Evolutionary conservation across 2,797 vertebrate species (phyloP), one percentile per base, ranked within the genome.

Genomic region (Scyliorhinus canicula): DNA sequence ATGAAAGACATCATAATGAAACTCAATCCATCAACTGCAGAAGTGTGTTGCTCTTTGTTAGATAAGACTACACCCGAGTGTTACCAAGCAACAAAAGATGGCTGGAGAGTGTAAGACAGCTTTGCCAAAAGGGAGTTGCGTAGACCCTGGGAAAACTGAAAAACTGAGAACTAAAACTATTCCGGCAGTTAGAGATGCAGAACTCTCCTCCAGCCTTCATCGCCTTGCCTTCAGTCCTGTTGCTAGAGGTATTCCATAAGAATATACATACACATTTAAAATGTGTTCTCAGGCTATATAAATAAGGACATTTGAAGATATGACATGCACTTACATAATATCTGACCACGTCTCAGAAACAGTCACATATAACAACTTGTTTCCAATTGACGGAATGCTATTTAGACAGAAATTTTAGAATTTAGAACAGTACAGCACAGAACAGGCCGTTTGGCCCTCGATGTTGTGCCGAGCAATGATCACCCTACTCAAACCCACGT

Each of bases 31-130:
- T 88, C 50, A 57, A 88, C 31, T 88, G 85, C 85, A 88, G 85
- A 31, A 88, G 85, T 11, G 14, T 31, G 52, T 16, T 55, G 35
- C 47, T 12, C 16, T 57, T 57, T 57, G 52, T 57, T 31, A 88
- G 31, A 52, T 88, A 52, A 88, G 85, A 1, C 52, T 35, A 35
- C 50, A 50, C 50, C 52, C 28, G 12, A 35, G 35, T 88, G 85
- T 88, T 88, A 35, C 85, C 31, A 57, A 88, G 85, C 52, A 88
- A 57, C 85, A 52, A 6, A 88, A 88, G 85, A 88, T 88, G 85
- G n/a, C 52, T 85, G 82, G 44, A 85, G 84, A 47, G 84, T 50
- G 44, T 8, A 85, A 52, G 50, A 52, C 24, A 52, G 26, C 44
- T 50, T 50, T 47, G 44, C 31, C 52, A 90, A 60, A 88, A 88